A percentile compares a stretch with the other conserved stretches of the same genome.
phyloP scores from a whole-genome alignment of 2,888 invertebrate species.

The Kuschelorhynchus macadamiae region DNA sequence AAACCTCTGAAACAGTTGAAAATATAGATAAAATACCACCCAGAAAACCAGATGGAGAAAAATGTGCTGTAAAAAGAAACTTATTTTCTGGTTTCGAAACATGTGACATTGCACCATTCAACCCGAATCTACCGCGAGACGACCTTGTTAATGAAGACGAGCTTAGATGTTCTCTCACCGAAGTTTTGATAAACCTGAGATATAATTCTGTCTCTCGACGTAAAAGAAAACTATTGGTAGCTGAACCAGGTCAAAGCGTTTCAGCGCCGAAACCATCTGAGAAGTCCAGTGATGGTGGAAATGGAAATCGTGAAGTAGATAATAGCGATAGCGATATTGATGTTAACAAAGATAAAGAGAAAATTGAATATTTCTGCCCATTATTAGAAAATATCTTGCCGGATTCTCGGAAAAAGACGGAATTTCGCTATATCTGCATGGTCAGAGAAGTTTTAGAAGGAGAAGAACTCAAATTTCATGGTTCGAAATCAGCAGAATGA shows the following conservation, averaged over 20 bases:
- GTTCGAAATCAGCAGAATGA: not conserved
- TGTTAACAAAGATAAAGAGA: not conserved
- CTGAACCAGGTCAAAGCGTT: constrained; percentile 4
- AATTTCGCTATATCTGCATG: constrained; percentile 16
- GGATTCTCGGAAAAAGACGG: constrained; percentile 2
- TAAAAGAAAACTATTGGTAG: not conserved
- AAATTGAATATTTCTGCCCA: constrained; percentile 7
- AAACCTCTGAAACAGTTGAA: too few species aligned
- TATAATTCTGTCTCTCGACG: not conserved
- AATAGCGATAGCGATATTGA: constrained; percentile 8
- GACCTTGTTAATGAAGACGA: not conserved
- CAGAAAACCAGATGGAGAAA: too few species aligned
- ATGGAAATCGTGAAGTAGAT: constrained; percentile 7
- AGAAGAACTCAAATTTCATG: constrained; percentile 10
- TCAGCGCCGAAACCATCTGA: constrained; percentile 1
- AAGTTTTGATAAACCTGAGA: not conserved
- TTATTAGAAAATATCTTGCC: constrained; percentile 5
- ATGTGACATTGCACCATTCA: constrained; percentile 14
- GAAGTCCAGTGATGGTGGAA: not conserved
- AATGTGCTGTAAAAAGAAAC: not conserved
- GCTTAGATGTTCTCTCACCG: not conserved
- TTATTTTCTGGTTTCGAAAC: constrained; percentile 2
- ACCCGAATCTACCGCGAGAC: not conserved
- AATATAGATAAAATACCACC: too few species aligned
- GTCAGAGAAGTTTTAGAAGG: not conserved